Evolutionary conservation across 2,797 vertebrate genomes (phyloP).

Genomic region (Clangula hyemalis): DNA sequence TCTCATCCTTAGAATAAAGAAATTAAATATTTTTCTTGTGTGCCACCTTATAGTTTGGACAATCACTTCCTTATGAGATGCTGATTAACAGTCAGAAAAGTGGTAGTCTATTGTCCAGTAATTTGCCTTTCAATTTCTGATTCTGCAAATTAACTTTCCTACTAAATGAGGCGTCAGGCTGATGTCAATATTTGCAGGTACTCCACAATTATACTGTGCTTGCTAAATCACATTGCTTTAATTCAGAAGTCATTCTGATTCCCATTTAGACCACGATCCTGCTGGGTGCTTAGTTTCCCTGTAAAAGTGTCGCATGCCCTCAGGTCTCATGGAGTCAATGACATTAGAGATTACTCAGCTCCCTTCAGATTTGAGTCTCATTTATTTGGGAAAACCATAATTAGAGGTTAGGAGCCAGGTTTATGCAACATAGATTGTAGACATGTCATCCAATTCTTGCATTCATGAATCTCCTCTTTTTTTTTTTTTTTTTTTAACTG

Average conservation of each 20-base stretch:
- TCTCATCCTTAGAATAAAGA: not conserved
- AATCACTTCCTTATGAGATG: not conserved
- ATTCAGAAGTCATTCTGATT: slow-evolving; percentile 45
- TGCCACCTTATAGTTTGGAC: not conserved
- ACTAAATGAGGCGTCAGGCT: slow-evolving; percentile 44
- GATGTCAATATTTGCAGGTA: slow-evolving; percentile 69
- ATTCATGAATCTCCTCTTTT: slow-evolving; percentile 19
- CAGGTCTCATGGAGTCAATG: not conserved
- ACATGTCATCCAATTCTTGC: not conserved
- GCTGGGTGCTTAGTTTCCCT: slow-evolving; percentile 1
- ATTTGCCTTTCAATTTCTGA: slow-evolving; percentile 55
- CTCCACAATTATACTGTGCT: slow-evolving; percentile 49
- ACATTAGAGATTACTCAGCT: not conserved
- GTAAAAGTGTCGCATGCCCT: not conserved
- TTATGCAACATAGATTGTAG: not conserved
- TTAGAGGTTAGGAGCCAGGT: slow-evolving; percentile 25
- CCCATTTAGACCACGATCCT: slow-evolving; percentile 41
- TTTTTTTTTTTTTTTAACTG: not conserved
- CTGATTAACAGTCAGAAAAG: slow-evolving; percentile 16
- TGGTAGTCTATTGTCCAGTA: slow-evolving; percentile 30
- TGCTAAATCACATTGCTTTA: slow-evolving; percentile 52
- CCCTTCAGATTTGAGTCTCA: not conserved
- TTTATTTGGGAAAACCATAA: slow-evolving; percentile 6
- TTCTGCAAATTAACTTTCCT: slow-evolving; percentile 51
- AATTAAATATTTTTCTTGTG: slow-evolving; percentile 23